Base-by-base conservation (phyloP, 2,797 vertebrate species). In the Danionella dracula region DNA sequence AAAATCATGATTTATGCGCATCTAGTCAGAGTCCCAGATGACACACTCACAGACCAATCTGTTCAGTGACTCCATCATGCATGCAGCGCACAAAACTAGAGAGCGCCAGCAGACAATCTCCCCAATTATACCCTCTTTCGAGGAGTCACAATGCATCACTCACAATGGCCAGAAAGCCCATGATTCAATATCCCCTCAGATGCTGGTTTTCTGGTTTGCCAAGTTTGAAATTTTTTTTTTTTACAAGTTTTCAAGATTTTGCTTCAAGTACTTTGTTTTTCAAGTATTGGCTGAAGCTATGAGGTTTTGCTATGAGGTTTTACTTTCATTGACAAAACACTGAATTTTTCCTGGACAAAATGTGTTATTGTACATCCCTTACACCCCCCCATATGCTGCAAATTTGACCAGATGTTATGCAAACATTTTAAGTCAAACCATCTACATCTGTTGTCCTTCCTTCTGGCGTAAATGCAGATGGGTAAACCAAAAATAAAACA, bases 1-100 rank as follows among this genome's bases (percentile, higher is more conserved):
- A 62, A 35, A 59, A 55, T 56, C 13, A 64, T 49, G 32, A 46
- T 41, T 58, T 11, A 44, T 13, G 23, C 4, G 6, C 53, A 21
- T 51, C 13, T 56, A 16, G 13, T 29, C 35, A 40, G 34, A 56
- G 20, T 13, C 35, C 20, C 35, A 56, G 35, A 56, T 56, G 37
- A 35, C 10, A 56, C 20, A 27, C 37, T 29, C 37, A 56, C 9
- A 40, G 21, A 29, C 37, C 53, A 41, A 20, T 41, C 51, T 55
- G 51, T 55, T 55, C 34, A 55, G 23, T 55, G 19, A 54, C 34
- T 8, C 19, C 13, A 17, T 27, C 20, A 55, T 13, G 13, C 21
- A 41, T 56, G 40, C 11, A 27, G 21, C 21, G 40, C 53, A 56
- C 13, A 56, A 56, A 41, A 41, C 53, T 56, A 9, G n/a, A 38